Evolutionary conservation across 2,888 invertebrate genomes (phyloP).

Genomic region (Pristionchus arcanus): DNA sequence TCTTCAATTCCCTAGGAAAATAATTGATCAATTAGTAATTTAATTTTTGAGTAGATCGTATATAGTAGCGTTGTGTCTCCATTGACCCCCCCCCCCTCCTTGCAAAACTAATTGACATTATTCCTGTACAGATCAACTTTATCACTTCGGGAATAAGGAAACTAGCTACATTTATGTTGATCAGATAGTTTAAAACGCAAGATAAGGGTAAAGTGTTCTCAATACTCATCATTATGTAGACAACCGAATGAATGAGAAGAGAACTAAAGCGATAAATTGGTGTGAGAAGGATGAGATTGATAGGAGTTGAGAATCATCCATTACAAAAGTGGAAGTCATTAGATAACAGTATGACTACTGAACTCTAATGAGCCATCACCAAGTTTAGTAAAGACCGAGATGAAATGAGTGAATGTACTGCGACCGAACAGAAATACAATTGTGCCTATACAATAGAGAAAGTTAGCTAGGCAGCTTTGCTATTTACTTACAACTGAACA

Average conservation of each 20-base stretch:
- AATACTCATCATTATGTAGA: slow-evolving; percentile 13
- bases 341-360: slow-evolving; percentile 35
- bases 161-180: slow-evolving; percentile 40
- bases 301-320: slow-evolving; percentile 40
- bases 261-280: slow-evolving; percentile 30
- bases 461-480: not conserved
- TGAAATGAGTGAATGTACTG: slow-evolving; percentile 34
- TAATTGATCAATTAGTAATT: too few relatives aligned
- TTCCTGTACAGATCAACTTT: slow-evolving; percentile 41
- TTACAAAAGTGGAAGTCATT: not conserved
- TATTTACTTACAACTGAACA: slow-evolving; percentile 26
- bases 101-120: not conserved
- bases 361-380: slow-evolving; percentile 1
- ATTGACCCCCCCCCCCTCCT: too few relatives aligned
- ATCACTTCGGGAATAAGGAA: slow-evolving; percentile 1
- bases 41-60: too few relatives aligned
- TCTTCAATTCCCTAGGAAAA: too few relatives aligned
- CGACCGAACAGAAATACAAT: slow-evolving; percentile 30
- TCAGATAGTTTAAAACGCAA: slow-evolving; percentile 14
- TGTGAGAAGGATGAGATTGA: slow-evolving; percentile 42
- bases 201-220: slow-evolving; percentile 15
- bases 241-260: not conserved
- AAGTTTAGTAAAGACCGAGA: slow-evolving; percentile 14
- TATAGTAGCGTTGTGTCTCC: too few relatives aligned
- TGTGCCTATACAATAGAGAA: not conserved